Base-by-base conservation (phyloP, 2,888 invertebrate genomes). In the Drosophila stalkeri region DNA sequence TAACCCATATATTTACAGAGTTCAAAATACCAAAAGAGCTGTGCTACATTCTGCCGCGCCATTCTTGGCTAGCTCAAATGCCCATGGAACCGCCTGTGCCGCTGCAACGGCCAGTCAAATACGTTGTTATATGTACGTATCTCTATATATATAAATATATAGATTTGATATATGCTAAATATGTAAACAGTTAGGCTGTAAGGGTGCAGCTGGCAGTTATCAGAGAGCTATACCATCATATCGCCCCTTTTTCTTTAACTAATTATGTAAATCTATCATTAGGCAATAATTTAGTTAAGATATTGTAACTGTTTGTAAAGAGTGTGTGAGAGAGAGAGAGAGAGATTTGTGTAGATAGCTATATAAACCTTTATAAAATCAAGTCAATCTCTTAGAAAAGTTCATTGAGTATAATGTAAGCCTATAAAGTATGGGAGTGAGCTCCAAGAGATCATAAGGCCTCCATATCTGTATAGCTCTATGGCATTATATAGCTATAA, bases 21-120 rank as follows among this genome's bases (percentile, higher is more conserved):
- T 91, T 89, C 46, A 89, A 86, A 76, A 73, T 92, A 60, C 91
- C 91, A 9, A 89, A 86, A 59, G 83, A 84, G 51, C 70, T 92
- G 16, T 82, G 90, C 31, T 65, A 66, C 35, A 92, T 93, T 14
- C 69, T 94, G 20, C 85, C 92, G 16, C 90, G 94, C 14, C 86
- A 90, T 54, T 91, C 91, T 56, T 94, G 94, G 94, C 80, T 94
- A 52, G 94, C 94, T 11, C 94, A 94, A 79, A 92, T 90, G 31
- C 93, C 94, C 6, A 82, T 93, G 65, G 92, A 92, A 37, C 80
- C 91, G 8, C 90, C 91, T 23, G 75, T 89, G 5, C 83, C 82
- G 41, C 75, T 93, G 49, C 62, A 91, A 41, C 85, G 82, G 37
- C 94, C 94, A 14, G 93, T 93, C 9, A 92, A 93, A 86, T 93